phyloP scores from a whole-genome alignment of 2,888 invertebrate species.

The Amitus sp. region DNA sequence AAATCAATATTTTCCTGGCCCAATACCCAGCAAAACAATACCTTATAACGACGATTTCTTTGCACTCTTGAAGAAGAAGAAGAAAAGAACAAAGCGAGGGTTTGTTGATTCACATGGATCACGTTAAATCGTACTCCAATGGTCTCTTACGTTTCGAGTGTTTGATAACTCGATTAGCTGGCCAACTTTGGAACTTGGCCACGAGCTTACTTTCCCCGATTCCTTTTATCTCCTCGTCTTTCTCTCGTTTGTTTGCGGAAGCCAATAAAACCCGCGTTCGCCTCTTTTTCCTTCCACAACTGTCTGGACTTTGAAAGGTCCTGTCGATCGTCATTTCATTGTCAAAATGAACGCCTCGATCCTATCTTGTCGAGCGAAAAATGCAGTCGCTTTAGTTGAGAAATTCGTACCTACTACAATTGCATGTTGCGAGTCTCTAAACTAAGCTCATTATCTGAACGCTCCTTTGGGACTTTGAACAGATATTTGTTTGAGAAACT shows the following conservation, averaged over 20 bases:
- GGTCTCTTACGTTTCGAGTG: slow-evolving; percentile 53
- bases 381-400: slow-evolving; percentile 9
- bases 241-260: slow-evolving; percentile 1
- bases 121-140: slow-evolving; percentile 55
- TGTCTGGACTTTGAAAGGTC: slow-evolving; percentile 4
- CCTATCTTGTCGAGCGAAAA: slow-evolving; percentile 26
- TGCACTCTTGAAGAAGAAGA: neutral
- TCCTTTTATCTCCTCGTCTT: slow-evolving; percentile 23
- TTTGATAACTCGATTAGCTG: slow-evolving; percentile 55
- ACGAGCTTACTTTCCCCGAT: slow-evolving; percentile 19
- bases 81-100: neutral
- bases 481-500: slow-evolving; percentile 28
- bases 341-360: slow-evolving; percentile 2
- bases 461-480: slow-evolving; percentile 22
- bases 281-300: slow-evolving; percentile 6
- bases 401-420: slow-evolving; percentile 5
- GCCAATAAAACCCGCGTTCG: slow-evolving; percentile 1
- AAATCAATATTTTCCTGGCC: too few species aligned
- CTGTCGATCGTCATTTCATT: slow-evolving; percentile 5
- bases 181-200: slow-evolving; percentile 51
- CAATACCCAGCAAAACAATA: too few species aligned
- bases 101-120: slow-evolving; percentile 48
- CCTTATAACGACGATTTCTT: too few species aligned
- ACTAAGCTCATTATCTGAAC: slow-evolving; percentile 28
- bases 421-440: slow-evolving; percentile 18